Evolutionary conservation across 2,888 invertebrate genomes (phyloP).

Genomic region (Coleophora flavipennella): DNA sequence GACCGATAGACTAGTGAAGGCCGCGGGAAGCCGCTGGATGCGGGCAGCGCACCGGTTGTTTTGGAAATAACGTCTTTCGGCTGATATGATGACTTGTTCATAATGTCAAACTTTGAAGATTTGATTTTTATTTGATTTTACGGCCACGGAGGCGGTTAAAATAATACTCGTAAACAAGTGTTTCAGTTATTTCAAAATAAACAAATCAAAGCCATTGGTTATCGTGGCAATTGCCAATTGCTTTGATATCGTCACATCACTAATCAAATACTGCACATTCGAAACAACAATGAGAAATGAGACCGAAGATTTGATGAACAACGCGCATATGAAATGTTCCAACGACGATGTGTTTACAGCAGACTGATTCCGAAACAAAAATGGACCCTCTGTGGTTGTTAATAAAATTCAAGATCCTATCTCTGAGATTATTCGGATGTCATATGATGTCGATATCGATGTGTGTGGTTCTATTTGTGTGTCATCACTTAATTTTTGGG

Average conservation of each 20-base stretch:
- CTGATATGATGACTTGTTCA: too few relatives aligned
- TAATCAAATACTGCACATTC: slow-evolving; percentile 26
- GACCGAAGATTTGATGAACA: slow-evolving; percentile 57
- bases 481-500: slow-evolving; percentile 42
- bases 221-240: too few relatives aligned
- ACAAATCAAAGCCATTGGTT: too few relatives aligned
- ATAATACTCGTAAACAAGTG: too few relatives aligned
- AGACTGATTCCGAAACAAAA: slow-evolving; percentile 15
- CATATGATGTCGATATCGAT: slow-evolving; percentile 36
- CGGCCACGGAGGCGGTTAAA: too few relatives aligned
- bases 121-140: too few relatives aligned
- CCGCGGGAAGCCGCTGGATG: too few relatives aligned
- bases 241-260: slow-evolving; percentile 19
- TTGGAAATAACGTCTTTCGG: too few relatives aligned
- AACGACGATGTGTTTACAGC: slow-evolving; percentile 52
- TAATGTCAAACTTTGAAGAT: too few relatives aligned
- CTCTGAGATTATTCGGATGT: background rate
- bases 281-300: slow-evolving; percentile 50
- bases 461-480: slow-evolving; percentile 42
- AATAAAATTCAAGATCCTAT: slow-evolving; percentile 11
- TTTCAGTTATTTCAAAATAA: too few relatives aligned
- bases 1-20: too few relatives aligned
- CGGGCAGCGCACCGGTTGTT: too few relatives aligned
- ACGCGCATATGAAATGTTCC: slow-evolving; percentile 42
- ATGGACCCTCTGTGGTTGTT: slow-evolving; percentile 14